phyloP scores from a whole-genome alignment of 2,113 vertebrate genomes.

The Lichenostomus cassidix region DNA sequence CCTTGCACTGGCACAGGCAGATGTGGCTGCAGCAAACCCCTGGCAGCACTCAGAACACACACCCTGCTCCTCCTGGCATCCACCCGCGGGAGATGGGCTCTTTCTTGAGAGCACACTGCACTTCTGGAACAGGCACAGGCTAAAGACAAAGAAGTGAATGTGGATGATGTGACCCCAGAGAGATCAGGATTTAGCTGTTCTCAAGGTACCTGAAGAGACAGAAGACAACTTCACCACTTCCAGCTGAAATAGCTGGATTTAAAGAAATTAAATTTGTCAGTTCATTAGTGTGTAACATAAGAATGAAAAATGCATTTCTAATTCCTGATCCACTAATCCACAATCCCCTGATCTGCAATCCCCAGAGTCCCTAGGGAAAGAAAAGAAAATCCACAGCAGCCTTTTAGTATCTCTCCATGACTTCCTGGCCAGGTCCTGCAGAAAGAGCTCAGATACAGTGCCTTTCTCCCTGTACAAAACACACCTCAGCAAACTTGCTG shows the following conservation, averaged over 20 bases:
- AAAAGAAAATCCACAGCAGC: conserved; percentile 1
- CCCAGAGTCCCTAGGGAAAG: neutral
- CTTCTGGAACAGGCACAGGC: neutral
- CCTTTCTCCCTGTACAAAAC: neutral
- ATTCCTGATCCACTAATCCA: conserved; percentile 45
- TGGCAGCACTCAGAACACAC: rapidly evolving
- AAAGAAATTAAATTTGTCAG: conserved; percentile 52
- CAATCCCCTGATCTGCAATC: neutral
- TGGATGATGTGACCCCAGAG: neutral
- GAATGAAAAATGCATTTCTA: conserved; percentile 41
- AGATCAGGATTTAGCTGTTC: neutral
- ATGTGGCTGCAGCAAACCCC: rapidly evolving
- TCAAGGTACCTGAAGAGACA: neutral
- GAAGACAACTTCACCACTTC: neutral
- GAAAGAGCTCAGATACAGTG: neutral
- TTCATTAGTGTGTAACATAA: conserved; percentile 56
- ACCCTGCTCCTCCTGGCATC: rapidly evolving
- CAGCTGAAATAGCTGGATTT: conserved; percentile 24
- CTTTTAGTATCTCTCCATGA: rapidly evolving
- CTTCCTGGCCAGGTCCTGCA: neutral
- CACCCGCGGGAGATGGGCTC: rapidly evolving
- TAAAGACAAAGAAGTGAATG: neutral
- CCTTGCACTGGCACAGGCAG: no score
- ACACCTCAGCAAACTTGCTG: neutral
- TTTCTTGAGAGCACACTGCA: neutral